Evolutionary conservation across 2,113 vertebrate genomes (phyloP), one percentile per base, ranked within the genome.

Genomic region (Egretta garzetta): DNA sequence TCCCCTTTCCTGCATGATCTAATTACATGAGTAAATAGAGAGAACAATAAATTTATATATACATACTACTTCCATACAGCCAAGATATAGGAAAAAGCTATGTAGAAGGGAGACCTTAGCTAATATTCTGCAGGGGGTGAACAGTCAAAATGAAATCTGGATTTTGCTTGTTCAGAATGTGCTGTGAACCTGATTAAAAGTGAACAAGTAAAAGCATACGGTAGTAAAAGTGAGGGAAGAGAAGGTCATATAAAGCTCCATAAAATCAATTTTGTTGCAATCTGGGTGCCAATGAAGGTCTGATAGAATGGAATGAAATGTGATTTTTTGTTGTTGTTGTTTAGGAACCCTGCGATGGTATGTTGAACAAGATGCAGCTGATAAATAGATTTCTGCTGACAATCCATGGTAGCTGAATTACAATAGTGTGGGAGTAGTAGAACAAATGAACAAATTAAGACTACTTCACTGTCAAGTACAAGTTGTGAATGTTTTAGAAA

Each of bases 161-260:
- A 80, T 89, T 96, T 94, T 89, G 13, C 58, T 96, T 95, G 24
- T 92, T 90, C 72, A 84, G 39, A 90, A 33, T 88, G 30, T 90
- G 17, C n/a, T 79, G 30, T 58, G 52, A 92, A 10, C 60, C 53
- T 92, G 77, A 96, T 96, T 96, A 93, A 90, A 97, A 93, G 6
- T 41, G 52, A 96, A 77, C 9, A 74, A 70, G 15, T 67, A 79
- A 83, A 96, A 96, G 55, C 71, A 94, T 90, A 96, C 49, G 52
- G 77, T n/a, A 92, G 19, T 60, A 86, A 80, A 95, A 96, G 37
- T 67, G 50, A 96, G 32, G 33, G 49, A 93, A 93, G 13, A 87
- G 9, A 62, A 91, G 47, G 55, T 68, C 39, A 41, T 39, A 93
- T 26, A 92, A 90, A 95, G 14, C 21, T 60, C 26, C 60, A 68